These are phyloP conservation scores for Crossaster papposus DNA, from an alignment of 53 echinoderm and acorn worm genomes.

Conservation along the genomic window DNA sequence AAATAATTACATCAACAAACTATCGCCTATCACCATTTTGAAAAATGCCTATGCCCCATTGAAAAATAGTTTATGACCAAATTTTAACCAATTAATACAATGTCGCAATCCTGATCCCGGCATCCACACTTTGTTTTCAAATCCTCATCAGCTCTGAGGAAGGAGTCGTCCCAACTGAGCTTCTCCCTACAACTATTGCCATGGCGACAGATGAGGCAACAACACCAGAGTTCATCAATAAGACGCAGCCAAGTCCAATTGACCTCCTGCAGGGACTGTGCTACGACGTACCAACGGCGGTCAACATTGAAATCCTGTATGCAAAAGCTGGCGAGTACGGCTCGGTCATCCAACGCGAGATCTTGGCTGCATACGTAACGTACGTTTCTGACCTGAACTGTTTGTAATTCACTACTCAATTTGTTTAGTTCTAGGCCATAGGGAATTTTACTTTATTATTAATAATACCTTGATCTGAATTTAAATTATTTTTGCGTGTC, in stretches of 20 bases:
- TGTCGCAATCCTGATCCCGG: no score
- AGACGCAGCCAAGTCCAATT: slow-evolving; percentile 10
- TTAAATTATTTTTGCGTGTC: no score
- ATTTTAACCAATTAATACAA: no score
- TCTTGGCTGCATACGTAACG: slow-evolving; percentile 79
- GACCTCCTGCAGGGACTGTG: slow-evolving; percentile 81
- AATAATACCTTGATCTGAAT: no score
- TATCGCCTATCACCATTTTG: no score
- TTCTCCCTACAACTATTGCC: slow-evolving; percentile 28
- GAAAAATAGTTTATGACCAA: no score
- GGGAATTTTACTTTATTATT: no score
- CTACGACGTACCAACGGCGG: slow-evolving; percentile 76
- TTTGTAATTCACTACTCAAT: no score
- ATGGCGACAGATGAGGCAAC: slow-evolving; percentile 27
- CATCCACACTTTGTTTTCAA: no score
- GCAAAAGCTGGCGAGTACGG: slow-evolving; percentile 80
- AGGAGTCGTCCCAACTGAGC: slow-evolving; percentile 47
- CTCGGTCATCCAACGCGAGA: slow-evolving; percentile 75
- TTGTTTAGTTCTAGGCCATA: no score
- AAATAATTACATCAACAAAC: no score
- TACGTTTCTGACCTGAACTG: slow-evolving; percentile 22
- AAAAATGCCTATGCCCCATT: no score
- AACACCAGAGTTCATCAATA: background rate
- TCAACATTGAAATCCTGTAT: slow-evolving; percentile 86
- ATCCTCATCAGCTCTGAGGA: slow-evolving; percentile 47